Evolutionary conservation across 2,888 invertebrate species (phyloP), one percentile per base, ranked within the genome.

Genomic region (Campopleginae sp.): DNA sequence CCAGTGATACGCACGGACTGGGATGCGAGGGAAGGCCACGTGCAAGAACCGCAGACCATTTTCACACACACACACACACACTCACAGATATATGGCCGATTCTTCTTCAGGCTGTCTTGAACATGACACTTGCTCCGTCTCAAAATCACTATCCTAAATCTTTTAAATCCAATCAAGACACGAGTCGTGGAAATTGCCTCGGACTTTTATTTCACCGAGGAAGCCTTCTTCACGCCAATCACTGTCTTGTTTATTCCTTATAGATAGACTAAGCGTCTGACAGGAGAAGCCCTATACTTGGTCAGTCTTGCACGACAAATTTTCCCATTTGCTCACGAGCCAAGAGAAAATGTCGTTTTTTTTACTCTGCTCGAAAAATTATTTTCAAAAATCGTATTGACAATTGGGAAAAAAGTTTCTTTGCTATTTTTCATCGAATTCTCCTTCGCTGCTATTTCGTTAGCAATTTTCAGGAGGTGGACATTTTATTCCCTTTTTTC

Each of bases 101-200:
- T 80, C 75, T 75, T 80, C 75, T 80, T 80, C 68, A 10, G 54
- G 66, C 74, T 58, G 38, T 80, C 68, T 68, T 48, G 80, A 68
- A 44, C 68, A 80, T 75, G 80, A 75, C 74, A 75, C 66, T 23
- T 61, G 38, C 68, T 46, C 74, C 44, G 75, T 80, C 46, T 44
- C 48, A 65, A 80, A 58, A 74, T 66, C 74, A 68, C 75, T 33
- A 75, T 75, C 68, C 75, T 80, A 80, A 80, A 80, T 80, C 80
- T 80, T 58, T 58, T 80, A 80, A 75, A 80, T 80, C 80, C 80
- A 80, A 80, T 80, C 54, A 80, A 80, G 80, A 75, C 66, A 75
- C 80, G 46, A 80, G 58, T 68, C 68, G 65, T 68, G 58, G 38
- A 75, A 75, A 75, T 80, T 80, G 74, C 17, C 48, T 19, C 33